A percentile compares a stretch with the other conserved stretches of the same genome.
These are phyloP conservation scores for Hemistola chrysoprasaria DNA, from an alignment of 2,888 invertebrate genomes.

Conservation along the genomic window DNA sequence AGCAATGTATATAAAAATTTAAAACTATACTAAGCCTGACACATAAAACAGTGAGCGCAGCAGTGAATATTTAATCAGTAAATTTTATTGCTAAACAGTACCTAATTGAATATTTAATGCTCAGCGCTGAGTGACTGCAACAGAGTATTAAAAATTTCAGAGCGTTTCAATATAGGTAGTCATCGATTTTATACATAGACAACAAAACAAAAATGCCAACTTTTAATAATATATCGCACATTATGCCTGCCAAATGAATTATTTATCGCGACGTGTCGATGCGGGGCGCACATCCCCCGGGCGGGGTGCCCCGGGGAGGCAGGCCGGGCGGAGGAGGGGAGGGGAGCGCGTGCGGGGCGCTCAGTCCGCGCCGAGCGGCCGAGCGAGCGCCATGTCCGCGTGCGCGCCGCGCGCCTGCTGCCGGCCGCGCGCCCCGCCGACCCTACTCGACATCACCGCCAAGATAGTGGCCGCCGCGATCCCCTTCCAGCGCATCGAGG, in stretches of 20 bases:
- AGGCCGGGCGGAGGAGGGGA: slow-evolving; percentile 37
- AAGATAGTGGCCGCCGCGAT: slow-evolving; percentile 92
- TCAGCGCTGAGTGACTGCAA: not conserved
- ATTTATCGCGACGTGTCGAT: slow-evolving; percentile 78
- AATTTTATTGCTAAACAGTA: slow-evolving; percentile 5
- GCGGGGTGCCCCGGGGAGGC: slow-evolving; percentile 37
- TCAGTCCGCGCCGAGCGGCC: slow-evolving; percentile 79
- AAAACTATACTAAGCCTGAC: too few species aligned
- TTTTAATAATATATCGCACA: slow-evolving; percentile 82
- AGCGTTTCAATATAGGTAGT: slow-evolving; percentile 36
- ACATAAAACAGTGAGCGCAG: not conserved
- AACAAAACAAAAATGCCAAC: slow-evolving; percentile 75
- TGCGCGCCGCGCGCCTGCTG: slow-evolving; percentile 80
- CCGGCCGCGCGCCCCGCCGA: slow-evolving; percentile 85
- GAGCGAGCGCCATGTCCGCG: slow-evolving; percentile 79
- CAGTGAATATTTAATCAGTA: not conserved
- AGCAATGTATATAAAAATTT: too few species aligned
- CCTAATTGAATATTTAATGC: not conserved
- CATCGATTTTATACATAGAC: slow-evolving; percentile 57
- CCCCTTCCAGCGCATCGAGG: slow-evolving; percentile 93
- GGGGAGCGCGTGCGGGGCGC: slow-evolving; percentile 42
- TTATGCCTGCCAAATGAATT: slow-evolving; percentile 80
- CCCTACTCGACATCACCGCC: slow-evolving; percentile 91
- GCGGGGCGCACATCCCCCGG: slow-evolving; percentile 71
- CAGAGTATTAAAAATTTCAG: slow-evolving; percentile 37